Evolutionary conservation across 2,888 invertebrate genomes (phyloP).

Genomic region (Andricus curvator): DNA sequence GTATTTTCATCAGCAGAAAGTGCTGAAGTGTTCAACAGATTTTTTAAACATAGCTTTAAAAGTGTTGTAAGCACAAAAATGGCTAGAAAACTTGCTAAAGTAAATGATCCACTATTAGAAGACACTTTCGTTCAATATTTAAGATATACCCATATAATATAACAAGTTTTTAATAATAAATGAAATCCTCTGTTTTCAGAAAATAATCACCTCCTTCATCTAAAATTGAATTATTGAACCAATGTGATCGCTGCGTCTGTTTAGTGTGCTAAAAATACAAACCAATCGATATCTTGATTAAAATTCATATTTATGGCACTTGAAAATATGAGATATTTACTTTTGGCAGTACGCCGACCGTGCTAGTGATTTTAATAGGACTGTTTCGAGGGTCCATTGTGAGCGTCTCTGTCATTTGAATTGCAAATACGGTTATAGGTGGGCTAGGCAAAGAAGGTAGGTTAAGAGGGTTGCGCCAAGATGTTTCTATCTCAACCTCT

Average conservation of each 20-base stretch:
- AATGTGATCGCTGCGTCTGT: background rate
- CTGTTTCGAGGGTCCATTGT: conserved; percentile 49
- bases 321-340: conserved; percentile 1
- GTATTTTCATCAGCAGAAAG: no score
- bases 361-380: conserved; percentile 32
- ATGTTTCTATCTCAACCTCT: conserved; percentile 22
- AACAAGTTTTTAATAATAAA: no score
- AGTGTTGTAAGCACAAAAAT: no score
- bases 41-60: no score
- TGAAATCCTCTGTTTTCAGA: no score
- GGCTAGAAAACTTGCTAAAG: no score
- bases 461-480: conserved; percentile 54
- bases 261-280: background rate
- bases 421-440: conserved; percentile 50
- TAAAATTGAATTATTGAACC: no score
- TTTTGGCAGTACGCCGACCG: background rate
- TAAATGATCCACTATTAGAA: no score
- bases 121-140: no score
- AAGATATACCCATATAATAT: no score
- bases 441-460: conserved; percentile 46
- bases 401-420: conserved; percentile 48
- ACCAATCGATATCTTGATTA: background rate
- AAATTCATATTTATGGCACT: background rate
- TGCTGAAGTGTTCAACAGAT: no score
- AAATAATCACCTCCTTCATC: no score